A percentile compares a stretch with the other conserved stretches of the same genome.
These are phyloP conservation scores for Blastobasis lacticolella DNA, from an alignment of 2,888 invertebrate genomes.

Conservation along the genomic window DNA sequence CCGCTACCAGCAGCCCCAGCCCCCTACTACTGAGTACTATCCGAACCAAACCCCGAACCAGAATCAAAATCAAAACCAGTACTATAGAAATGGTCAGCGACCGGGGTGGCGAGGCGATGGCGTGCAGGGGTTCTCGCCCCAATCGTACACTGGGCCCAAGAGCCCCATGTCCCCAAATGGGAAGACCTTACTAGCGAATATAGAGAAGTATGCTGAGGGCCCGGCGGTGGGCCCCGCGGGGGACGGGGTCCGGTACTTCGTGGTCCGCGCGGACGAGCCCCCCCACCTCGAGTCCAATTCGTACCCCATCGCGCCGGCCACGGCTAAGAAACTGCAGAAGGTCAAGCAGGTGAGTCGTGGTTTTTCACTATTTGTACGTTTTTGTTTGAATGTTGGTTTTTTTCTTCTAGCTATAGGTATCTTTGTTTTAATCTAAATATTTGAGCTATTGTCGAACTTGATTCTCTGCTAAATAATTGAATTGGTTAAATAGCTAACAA, in stretches of 20 bases:
- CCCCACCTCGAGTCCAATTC: constrained; percentile 68
- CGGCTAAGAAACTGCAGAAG: constrained; percentile 76
- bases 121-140: constrained; percentile 40
- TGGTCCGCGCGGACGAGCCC: constrained; percentile 75
- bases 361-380: constrained; percentile 4
- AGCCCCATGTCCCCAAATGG: constrained; percentile 54
- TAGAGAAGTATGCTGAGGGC: constrained; percentile 48
- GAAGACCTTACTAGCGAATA: constrained; percentile 48
- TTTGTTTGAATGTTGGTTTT: too few relatives aligned
- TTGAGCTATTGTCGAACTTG: too few relatives aligned
- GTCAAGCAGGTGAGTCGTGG: constrained; percentile 67
- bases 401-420: too few relatives aligned
- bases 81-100: constrained; percentile 32
- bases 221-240: constrained; percentile 20
- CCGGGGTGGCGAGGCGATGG: constrained; percentile 31
- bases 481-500: too few relatives aligned
- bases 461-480: too few relatives aligned
- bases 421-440: too few relatives aligned
- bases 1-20: constrained; percentile 26
- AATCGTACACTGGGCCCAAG: constrained; percentile 36
- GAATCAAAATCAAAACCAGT: constrained; percentile 31
- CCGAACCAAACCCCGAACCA: constrained; percentile 28
- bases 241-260: constrained; percentile 56
- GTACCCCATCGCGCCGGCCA: constrained; percentile 76
- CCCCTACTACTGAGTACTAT: constrained; percentile 28